These are phyloP conservation scores for Phyllopteryx taeniolatus DNA, from an alignment of 2,113 vertebrate species.

Conservation along the genomic window DNA sequence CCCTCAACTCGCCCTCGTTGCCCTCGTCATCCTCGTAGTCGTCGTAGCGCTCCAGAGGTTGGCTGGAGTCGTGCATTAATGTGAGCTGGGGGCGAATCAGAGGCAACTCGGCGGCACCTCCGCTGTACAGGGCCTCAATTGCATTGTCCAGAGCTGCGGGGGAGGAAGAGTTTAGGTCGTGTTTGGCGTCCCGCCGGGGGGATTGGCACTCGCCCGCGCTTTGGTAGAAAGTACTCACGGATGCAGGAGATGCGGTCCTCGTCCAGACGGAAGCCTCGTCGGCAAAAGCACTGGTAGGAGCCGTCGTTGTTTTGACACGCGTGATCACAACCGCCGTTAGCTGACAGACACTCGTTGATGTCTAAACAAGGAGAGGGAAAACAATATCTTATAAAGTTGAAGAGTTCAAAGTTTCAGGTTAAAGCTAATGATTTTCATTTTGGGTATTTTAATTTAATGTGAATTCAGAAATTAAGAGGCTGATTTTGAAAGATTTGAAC, in stretches of 20 bases:
- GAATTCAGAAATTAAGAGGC: background rate
- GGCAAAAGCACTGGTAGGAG: conserved; percentile 86
- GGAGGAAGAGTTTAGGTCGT: background rate
- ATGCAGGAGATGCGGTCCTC: conserved; percentile 80
- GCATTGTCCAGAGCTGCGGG: conserved; percentile 71
- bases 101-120: conserved; percentile 55
- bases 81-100: conserved; percentile 74
- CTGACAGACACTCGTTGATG: conserved; percentile 83
- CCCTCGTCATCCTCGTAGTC: conserved; percentile 80
- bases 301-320: conserved; percentile 83
- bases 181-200: background rate
- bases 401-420: background rate
- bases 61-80: conserved; percentile 77
- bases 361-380: conserved; percentile 70
- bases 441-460: too few relatives aligned
- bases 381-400: background rate
- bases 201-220: background rate
- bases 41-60: conserved; percentile 76
- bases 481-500: too few relatives aligned
- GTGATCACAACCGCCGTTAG: conserved; percentile 81
- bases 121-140: conserved; percentile 69
- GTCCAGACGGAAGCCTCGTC: conserved; percentile 76
- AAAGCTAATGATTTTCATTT: background rate
- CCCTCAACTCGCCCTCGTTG: conserved; percentile 82
- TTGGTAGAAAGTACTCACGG: conserved; percentile 71